Conservation (phyloP, 2,797 vertebrate genomes). For the Phyllotis vaccarum region DNA sequence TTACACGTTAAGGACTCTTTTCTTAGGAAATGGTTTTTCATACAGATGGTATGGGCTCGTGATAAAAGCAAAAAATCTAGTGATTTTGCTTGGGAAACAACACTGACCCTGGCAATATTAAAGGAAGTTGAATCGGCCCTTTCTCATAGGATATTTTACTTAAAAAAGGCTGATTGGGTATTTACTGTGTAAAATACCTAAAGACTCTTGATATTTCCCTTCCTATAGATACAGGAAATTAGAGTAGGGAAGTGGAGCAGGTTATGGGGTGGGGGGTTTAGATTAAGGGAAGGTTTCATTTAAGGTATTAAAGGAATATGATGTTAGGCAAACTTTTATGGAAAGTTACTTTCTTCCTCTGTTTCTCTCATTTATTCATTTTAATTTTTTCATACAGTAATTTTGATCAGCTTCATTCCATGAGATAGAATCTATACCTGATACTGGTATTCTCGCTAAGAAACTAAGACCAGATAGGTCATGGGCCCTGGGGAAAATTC, state of each 20-base stretch:
- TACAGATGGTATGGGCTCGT: not conserved
- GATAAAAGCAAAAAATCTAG: not conserved
- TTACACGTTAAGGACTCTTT: not conserved
- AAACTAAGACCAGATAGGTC: not conserved
- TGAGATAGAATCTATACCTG: not conserved
- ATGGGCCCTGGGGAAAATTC: not conserved
- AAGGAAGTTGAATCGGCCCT: not conserved
- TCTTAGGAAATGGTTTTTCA: not conserved
- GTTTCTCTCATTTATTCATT: not conserved
- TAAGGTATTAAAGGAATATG: not conserved
- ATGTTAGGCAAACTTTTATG: not conserved
- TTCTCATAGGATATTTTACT: not conserved
- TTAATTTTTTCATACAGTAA: not conserved
- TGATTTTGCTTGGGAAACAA: constrained; percentile 16
- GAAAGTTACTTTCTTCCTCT: not conserved
- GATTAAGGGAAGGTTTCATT: not conserved
- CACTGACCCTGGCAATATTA: not conserved
- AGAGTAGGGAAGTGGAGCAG: not conserved
- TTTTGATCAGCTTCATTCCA: not conserved
- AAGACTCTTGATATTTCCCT: not conserved
- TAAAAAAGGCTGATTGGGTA: not conserved
- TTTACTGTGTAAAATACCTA: not conserved
- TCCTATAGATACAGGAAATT: not conserved
- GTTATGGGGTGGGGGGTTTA: not conserved
- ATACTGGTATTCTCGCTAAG: not conserved